These are phyloP conservation scores for Magallana gigas DNA, from an alignment of 1,140 invertebrate genomes.

Conservation along the genomic window DNA sequence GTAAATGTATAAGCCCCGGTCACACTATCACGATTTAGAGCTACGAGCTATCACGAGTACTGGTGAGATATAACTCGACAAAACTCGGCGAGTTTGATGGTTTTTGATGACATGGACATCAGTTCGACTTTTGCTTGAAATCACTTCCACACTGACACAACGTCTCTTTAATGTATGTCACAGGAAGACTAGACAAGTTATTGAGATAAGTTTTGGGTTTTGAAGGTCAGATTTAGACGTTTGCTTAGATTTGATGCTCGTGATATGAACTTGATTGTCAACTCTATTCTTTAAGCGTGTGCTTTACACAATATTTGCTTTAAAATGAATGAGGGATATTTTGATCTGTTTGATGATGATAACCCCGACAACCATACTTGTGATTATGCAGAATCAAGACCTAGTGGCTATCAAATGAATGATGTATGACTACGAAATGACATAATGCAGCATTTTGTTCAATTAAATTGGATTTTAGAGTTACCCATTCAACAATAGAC, in stretches of 20 bases:
- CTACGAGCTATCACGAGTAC: too few species aligned
- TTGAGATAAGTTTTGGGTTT: constrained; percentile 29
- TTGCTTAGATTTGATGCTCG: constrained; percentile 17
- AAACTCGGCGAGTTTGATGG: too few species aligned
- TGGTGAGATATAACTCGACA: too few species aligned
- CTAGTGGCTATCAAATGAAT: constrained; percentile 1
- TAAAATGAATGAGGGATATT: background rate
- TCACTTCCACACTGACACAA: background rate
- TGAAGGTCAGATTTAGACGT: constrained; percentile 34
- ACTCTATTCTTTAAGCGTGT: constrained; percentile 36
- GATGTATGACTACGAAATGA: constrained; percentile 30
- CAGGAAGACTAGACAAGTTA: constrained; percentile 34
- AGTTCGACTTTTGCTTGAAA: too few species aligned
- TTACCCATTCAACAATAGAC: background rate
- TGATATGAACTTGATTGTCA: background rate
- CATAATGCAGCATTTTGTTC: constrained; percentile 18
- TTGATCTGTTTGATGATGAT: background rate
- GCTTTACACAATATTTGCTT: constrained; percentile 41
- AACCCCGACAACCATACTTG: background rate
- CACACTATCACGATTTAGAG: too few species aligned
- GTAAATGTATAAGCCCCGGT: too few species aligned
- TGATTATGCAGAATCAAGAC: background rate
- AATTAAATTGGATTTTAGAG: constrained; percentile 5
- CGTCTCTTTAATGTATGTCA: constrained; percentile 21
- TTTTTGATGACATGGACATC: too few species aligned